phyloP scores from a whole-genome alignment of 2,888 invertebrate genomes.

The Hyposoter dolosus region DNA sequence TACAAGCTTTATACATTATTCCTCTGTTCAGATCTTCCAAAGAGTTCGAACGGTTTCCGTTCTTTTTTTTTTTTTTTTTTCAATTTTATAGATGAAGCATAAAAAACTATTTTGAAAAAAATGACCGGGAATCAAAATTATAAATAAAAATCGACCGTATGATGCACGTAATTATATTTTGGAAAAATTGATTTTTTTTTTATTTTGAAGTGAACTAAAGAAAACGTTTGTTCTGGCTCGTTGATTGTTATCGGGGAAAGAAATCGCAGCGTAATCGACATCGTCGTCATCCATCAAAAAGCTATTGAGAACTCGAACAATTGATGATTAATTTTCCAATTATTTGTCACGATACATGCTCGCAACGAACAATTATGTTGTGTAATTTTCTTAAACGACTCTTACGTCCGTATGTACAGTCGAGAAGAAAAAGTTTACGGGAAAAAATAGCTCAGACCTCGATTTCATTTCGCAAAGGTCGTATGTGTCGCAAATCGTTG shows the following conservation, averaged over 20 bases:
- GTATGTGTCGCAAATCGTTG: neutral
- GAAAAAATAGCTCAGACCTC: neutral
- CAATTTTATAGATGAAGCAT: neutral
- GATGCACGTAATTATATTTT: neutral
- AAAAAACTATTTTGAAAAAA: neutral
- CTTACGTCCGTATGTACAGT: neutral
- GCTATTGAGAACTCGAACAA: neutral
- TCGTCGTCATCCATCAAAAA: neutral
- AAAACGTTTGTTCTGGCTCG: neutral
- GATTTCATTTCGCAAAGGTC: neutral
- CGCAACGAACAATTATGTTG: neutral
- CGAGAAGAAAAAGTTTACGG: neutral
- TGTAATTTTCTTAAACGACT: neutral
- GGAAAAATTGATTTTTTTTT: neutral
- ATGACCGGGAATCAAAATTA: neutral
- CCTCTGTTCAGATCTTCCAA: neutral
- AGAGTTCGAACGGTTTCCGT: neutral
- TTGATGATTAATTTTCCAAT: neutral
- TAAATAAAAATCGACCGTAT: neutral
- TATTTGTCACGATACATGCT: neutral
- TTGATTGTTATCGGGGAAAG: neutral
- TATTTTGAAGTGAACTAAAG: neutral
- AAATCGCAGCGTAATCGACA: neutral
- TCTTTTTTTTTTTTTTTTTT: neutral
- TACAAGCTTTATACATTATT: neutral